A percentile compares a stretch with the other conserved stretches of the same genome.
Conservation (phyloP, 2,888 invertebrate species). For the Ormia ochracea region DNA sequence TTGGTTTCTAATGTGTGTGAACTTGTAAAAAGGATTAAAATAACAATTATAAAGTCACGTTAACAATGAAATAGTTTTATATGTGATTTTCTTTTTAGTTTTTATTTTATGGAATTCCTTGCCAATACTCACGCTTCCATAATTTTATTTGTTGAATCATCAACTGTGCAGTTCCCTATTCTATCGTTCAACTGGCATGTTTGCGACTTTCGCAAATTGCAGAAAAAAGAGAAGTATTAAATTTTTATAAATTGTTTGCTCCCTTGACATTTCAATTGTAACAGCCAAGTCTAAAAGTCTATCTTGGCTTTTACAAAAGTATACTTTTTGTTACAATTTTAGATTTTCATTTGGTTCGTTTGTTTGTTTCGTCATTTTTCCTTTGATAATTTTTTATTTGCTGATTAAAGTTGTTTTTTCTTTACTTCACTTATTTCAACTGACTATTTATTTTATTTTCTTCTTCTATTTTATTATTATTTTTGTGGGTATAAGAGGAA, state of each 20-base stretch:
- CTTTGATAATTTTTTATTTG: constrained; percentile 59
- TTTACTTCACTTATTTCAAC: constrained; percentile 16
- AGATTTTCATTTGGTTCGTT: constrained; percentile 2
- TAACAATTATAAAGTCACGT: not conserved
- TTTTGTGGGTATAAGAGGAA: constrained; percentile 13
- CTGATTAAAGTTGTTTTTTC: constrained; percentile 55
- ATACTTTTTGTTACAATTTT: constrained; percentile 28
- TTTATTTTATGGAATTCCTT: not conserved
- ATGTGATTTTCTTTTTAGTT: not conserved
- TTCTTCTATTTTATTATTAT: constrained; percentile 25
- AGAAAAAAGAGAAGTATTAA: constrained; percentile 41
- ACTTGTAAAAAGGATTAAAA: no score
- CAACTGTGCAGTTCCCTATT: not conserved
- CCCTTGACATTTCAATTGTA: constrained; percentile 43
- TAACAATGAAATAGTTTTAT: not conserved
- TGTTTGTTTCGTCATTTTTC: constrained; percentile 3
- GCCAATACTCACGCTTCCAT: constrained; percentile 4
- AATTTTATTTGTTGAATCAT: constrained; percentile 20
- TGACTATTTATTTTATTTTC: constrained; percentile 8
- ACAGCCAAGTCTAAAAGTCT: constrained; percentile 51
- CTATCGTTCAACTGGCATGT: not conserved
- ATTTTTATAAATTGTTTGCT: constrained; percentile 51
- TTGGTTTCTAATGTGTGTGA: not conserved
- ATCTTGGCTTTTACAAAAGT: constrained; percentile 3
- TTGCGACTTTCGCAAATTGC: constrained; percentile 23